Evolutionary conservation across 2,113 vertebrate genomes (phyloP).

Genomic region (Leptodactylus fuscus): DNA sequence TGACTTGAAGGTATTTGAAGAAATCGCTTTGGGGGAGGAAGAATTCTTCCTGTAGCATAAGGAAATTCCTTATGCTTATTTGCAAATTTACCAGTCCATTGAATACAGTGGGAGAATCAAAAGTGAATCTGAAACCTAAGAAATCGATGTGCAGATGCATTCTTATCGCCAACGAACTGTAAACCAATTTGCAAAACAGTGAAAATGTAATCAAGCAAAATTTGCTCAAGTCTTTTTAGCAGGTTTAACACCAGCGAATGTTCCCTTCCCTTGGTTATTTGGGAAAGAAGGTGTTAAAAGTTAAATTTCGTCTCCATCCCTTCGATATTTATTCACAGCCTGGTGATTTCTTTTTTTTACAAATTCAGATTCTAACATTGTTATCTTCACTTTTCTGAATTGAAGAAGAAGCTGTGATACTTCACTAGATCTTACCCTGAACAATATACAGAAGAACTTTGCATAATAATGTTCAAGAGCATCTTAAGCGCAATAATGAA

Average conservation of each 20-base stretch:
- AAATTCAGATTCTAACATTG: neutral
- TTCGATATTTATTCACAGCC: neutral
- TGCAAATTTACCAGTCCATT: too few species aligned
- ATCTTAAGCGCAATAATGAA: neutral
- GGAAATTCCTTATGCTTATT: too few species aligned
- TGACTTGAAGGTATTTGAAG: too few species aligned
- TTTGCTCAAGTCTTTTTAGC: too few species aligned
- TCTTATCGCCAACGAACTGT: neutral
- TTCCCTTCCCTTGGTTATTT: too few species aligned
- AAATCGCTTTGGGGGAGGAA: too few species aligned
- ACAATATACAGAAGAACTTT: neutral
- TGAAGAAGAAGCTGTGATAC: constrained; percentile 4
- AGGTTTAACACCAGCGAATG: too few species aligned
- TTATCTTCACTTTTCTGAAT: neutral
- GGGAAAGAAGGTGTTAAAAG: neutral
- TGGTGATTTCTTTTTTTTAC: neutral
- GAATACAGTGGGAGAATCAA: too few species aligned
- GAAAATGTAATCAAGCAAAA: too few species aligned
- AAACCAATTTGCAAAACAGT: too few species aligned
- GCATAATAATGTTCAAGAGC: neutral
- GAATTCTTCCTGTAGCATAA: too few species aligned
- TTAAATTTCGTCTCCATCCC: neutral
- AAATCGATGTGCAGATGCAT: neutral
- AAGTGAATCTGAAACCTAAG: neutral
- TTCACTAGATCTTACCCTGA: neutral